A percentile compares a stretch with the other conserved stretches of the same genome.
Evolutionary conservation across 2,797 vertebrate species (phyloP).

Genomic region (Neomorphus geoffroyi): DNA sequence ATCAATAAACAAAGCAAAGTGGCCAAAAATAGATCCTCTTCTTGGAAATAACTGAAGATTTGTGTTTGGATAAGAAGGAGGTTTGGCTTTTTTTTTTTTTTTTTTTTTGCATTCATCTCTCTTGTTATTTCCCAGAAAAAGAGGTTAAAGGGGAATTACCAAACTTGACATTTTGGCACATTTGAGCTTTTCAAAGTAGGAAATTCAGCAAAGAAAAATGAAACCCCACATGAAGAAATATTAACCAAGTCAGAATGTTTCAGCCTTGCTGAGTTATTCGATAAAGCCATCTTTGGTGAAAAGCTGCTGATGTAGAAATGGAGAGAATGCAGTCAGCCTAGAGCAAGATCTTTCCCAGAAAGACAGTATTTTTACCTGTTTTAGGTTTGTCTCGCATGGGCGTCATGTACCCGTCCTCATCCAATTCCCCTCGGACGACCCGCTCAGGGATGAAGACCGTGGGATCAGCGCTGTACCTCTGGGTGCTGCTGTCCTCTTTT

Average conservation of each 20-base stretch:
- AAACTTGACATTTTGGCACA: not conserved
- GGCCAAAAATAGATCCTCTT: not conserved
- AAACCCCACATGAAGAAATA: not conserved
- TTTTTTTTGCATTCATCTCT: not conserved
- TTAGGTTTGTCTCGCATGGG: conserved; percentile 92
- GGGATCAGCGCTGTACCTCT: conserved; percentile 94
- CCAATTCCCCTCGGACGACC: conserved; percentile 80
- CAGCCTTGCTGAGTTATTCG: not conserved
- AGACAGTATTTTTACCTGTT: conserved; percentile 80
- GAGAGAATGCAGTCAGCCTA: not conserved
- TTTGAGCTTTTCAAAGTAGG: not conserved
- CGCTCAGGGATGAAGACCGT: conserved; percentile 89
- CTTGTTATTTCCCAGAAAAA: not conserved
- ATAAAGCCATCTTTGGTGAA: not conserved
- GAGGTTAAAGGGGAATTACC: not conserved
- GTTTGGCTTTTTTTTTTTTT: not conserved
- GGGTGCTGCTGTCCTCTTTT: conserved; percentile 86
- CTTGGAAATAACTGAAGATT: not conserved
- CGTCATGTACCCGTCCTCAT: conserved; percentile 94
- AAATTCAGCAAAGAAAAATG: not conserved
- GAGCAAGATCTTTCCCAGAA: not conserved
- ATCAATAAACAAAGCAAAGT: conserved; percentile 24
- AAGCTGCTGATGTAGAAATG: not conserved
- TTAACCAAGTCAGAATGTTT: not conserved
- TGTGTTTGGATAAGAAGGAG: not conserved